Evolutionary conservation across 92 coral and sea anemone species (phyloP).

Genomic region (Nematostella vectensis): DNA sequence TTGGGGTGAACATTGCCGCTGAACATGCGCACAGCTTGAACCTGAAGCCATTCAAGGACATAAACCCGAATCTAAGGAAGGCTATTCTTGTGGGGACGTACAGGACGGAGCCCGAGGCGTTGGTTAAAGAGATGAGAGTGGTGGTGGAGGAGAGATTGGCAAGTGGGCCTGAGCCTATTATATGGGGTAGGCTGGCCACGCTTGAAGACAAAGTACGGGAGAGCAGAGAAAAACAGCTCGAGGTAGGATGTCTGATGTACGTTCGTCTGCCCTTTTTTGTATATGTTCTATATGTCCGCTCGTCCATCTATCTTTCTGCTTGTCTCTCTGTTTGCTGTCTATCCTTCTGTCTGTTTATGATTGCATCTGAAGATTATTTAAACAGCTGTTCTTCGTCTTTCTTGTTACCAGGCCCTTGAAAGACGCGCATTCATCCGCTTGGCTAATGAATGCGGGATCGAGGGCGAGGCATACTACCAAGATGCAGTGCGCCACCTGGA

Average conservation of each 20-base stretch:
- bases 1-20: conserved; percentile 35
- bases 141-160: conserved; percentile 10
- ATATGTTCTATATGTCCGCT: no score
- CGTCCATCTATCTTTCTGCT: no score
- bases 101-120: conserved; percentile 10
- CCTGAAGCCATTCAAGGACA: conserved; percentile 41
- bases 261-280: no score
- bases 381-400: no score
- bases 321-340: no score
- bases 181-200: conserved; percentile 21
- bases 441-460: conserved; percentile 54
- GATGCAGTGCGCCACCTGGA: conserved; percentile 40
- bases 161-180: background rate
- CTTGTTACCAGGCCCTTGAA: conserved; percentile 1
- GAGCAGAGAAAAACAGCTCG: conserved; percentile 10
- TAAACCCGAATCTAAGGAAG: conserved; percentile 38
- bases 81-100: conserved; percentile 35
- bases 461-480: conserved; percentile 16
- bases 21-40: conserved; percentile 37
- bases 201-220: conserved; percentile 15
- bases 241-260: no score
- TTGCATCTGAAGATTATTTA: no score
- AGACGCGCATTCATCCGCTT: conserved; percentile 26
- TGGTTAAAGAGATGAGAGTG: conserved; percentile 13
- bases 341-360: no score